Base-by-base conservation (phyloP, 2,797 vertebrate species). In the Nannoperca australis region DNA sequence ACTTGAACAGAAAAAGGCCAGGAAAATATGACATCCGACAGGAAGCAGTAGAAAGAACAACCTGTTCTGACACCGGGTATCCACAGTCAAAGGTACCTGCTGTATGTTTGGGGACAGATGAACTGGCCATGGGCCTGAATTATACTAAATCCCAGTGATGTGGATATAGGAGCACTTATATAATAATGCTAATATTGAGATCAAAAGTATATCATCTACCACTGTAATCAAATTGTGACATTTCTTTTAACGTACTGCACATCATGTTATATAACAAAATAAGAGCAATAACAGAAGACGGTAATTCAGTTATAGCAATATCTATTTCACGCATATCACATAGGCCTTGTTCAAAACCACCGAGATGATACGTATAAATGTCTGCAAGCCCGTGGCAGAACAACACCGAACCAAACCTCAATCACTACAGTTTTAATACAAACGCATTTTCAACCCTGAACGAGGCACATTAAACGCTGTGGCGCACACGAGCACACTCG, bases 31-130 rank as follows among this genome's bases (percentile, higher is more conserved):
- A 75, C 47, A 59, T 69, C 40, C 40, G 73, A 82, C 69, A 88
- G 79, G 76, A 79, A 78, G 72, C 40, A 58, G 68, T 2, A 44
- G 58, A 80, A 55, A 59, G 71, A 50, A 77, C 78, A 78, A 45
- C 22, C 20, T 71, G 75, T 77, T 63, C 78, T 56, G 51, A 74
- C 27, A 24, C 34, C 10, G 0, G n/a, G 22, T 22, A 40, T 65
- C 38, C 69, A n/a, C 36, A 53, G 63, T 68, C 12, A 62, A 62
- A 72, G 67, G 70, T 34, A 63, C 27, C 63, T 47, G 70, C 73
- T 58, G 60, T 3, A 34, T 38, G 61, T 71, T 20, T 64, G 7
- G 32, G 61, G 58, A 51, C 0, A 18, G 20, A 49, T 36, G 13
- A 70, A 34, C 32, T 27, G n/a, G 47, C 54, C 58, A 56, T 8